Conservation (phyloP, 2,113 vertebrate species). For the Microcebus tavaratra region DNA sequence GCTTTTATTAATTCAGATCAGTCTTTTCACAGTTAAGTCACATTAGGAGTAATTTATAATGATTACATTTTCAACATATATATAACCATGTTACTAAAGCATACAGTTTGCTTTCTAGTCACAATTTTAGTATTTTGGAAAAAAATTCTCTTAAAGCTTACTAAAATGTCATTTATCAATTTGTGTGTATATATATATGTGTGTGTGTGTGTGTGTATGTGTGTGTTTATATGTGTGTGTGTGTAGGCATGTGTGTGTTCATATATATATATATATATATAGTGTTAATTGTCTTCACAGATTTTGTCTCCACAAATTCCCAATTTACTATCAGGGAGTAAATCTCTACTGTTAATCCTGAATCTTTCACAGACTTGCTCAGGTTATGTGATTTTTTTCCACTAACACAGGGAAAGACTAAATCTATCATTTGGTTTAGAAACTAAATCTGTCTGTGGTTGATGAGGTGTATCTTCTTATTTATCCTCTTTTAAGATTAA, state of each 20-base stretch:
- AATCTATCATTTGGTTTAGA: conserved; percentile 71
- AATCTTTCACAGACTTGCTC: conserved; percentile 53
- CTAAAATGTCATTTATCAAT: conserved; percentile 12
- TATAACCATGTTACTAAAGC: background rate
- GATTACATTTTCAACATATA: background rate
- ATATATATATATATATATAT: background rate
- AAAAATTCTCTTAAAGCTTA: background rate
- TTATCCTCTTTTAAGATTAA: conserved; percentile 62
- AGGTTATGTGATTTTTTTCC: conserved; percentile 60
- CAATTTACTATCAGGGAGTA: conserved; percentile 63
- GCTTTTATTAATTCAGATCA: conserved; percentile 32
- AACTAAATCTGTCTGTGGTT: conserved; percentile 59
- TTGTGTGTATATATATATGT: background rate
- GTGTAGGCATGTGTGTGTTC: background rate
- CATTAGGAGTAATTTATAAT: background rate
- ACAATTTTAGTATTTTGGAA: background rate
- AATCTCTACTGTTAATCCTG: conserved; percentile 60
- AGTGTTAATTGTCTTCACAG: conserved; percentile 58
- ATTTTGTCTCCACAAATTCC: conserved; percentile 51
- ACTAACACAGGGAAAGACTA: conserved; percentile 39
- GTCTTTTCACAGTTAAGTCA: background rate
- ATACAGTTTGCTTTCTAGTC: background rate
- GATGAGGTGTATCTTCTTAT: conserved; percentile 56
- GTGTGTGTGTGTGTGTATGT: background rate
- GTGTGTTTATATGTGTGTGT: no score